Base-by-base conservation (phyloP, 2,113 vertebrate species). In the Prionailurus viverrinus region DNA sequence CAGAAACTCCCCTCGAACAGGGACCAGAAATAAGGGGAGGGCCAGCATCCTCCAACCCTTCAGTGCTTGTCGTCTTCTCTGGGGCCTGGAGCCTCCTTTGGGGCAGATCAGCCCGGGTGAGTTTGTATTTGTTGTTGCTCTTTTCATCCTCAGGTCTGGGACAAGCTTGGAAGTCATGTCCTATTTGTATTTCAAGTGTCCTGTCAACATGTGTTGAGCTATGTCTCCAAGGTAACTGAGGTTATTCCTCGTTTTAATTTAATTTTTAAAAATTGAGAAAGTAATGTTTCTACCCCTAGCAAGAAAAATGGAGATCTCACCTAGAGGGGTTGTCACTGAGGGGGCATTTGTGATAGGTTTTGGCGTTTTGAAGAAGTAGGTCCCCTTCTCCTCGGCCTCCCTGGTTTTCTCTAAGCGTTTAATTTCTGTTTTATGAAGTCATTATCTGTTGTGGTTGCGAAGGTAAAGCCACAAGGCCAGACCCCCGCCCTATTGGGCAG, bases 351-450 rank as follows among this genome's bases (percentile, higher is more conserved):
- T 83, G 80, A 39, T 84, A 48, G 73, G 71, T 74, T 63, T 92
- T 89, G 71, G 61, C n/a, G n/a, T 89, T 96, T 89, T 39, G n/a
- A 85, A 95, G 85, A 93, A 55, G 29, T 9, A 63, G n/a, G 36
- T 31, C 18, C 53, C 21, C 29, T 76, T 97, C 29, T 31, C 13
- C 36, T 53, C n/a, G 39, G 6, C 53, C 51, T 78, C 23, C 29
- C 1, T 31, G 10, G 73, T 82, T 19, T 58, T 15, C 45, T 81
- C 18, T 31, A 1, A 9, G n/a, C 58, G 3, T 78, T 94, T 93
- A 48, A 89, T 61, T 71, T 73, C 8, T 65, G 13, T 61, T 86
- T 23, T 36, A 36, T 73, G 71, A 80, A 23, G 36, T 94, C 65
- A 27, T 61, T 45, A n/a, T 69, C 78, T 89, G 16, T 82, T 82